Conservation (phyloP, 2,797 vertebrate genomes). For the Lacerta viridis region DNA sequence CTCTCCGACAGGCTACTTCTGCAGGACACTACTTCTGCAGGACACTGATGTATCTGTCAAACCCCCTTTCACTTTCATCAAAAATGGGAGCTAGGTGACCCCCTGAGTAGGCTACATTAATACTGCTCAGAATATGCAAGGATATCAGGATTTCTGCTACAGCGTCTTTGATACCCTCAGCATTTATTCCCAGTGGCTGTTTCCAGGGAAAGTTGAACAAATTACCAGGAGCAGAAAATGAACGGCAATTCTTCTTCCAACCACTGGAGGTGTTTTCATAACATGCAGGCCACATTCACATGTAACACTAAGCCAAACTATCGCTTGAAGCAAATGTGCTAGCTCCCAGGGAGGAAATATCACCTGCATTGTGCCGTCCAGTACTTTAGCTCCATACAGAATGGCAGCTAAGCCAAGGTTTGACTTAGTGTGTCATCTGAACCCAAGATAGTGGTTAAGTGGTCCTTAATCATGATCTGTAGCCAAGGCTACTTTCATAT, state of each 20-base stretch:
- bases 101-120: constrained; percentile 31
- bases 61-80: constrained; percentile 19
- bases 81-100: background rate
- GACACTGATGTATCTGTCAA: constrained; percentile 41
- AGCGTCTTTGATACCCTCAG: constrained; percentile 70
- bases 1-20: constrained; percentile 20
- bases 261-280: constrained; percentile 66
- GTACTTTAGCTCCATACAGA: too few relatives aligned
- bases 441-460: too few relatives aligned
- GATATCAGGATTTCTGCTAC: constrained; percentile 63
- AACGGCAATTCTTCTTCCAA: constrained; percentile 68
- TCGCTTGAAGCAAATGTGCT: too few relatives aligned
- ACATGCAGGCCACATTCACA: constrained; percentile 54
- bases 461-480: too few relatives aligned
- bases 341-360: too few relatives aligned
- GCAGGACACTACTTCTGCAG: background rate
- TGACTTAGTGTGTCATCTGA: too few relatives aligned
- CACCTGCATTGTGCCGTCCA: too few relatives aligned
- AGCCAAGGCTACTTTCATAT: too few relatives aligned
- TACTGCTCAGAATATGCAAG: constrained; percentile 56
- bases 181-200: constrained; percentile 62
- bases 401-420: too few relatives aligned
- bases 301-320: too few relatives aligned
- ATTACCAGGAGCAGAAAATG: constrained; percentile 69
- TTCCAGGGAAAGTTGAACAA: constrained; percentile 66